phyloP scores from a whole-genome alignment of 2,888 invertebrate species.

The Phania funesta region DNA sequence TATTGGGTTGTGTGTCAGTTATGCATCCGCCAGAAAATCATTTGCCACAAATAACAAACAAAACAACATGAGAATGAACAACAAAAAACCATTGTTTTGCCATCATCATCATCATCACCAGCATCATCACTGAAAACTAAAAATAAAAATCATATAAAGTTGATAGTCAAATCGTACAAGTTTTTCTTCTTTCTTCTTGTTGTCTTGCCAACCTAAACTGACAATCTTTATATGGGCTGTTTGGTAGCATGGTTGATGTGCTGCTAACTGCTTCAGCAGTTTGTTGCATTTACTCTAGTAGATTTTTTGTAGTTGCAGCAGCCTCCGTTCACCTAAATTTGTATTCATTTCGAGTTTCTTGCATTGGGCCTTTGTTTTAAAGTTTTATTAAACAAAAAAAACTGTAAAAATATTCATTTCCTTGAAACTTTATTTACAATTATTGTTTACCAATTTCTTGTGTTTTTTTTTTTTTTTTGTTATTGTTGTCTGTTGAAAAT shows the following conservation, averaged over 20 bases:
- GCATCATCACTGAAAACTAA: not conserved
- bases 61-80: not conserved
- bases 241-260: not conserved
- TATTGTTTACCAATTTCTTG: conserved; percentile 47
- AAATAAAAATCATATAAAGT: not conserved
- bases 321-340: conserved; percentile 39
- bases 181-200: not conserved
- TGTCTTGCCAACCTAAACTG: not conserved
- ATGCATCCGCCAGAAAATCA: conserved; percentile 54
- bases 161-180: not conserved
- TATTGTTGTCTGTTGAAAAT: not conserved
- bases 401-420: conserved; percentile 50
- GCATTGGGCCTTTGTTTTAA: conserved; percentile 13
- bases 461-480: conserved; percentile 7
- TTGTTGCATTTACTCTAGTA: not conserved
- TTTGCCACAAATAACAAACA: conserved; percentile 26
- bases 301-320: too few relatives aligned
- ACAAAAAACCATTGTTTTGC: conserved; percentile 10
- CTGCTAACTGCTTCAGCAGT: not conserved
- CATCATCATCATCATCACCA: conserved; percentile 1
- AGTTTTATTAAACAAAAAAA: not conserved
- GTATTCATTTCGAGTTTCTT: not conserved
- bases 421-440: conserved; percentile 58
- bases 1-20: conserved; percentile 55
- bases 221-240: not conserved